A percentile compares a stretch with the other conserved stretches of the same genome.
These are phyloP conservation scores for Cetoscarus ocellatus DNA, from an alignment of 2,797 vertebrate genomes.

Conservation along the genomic window DNA sequence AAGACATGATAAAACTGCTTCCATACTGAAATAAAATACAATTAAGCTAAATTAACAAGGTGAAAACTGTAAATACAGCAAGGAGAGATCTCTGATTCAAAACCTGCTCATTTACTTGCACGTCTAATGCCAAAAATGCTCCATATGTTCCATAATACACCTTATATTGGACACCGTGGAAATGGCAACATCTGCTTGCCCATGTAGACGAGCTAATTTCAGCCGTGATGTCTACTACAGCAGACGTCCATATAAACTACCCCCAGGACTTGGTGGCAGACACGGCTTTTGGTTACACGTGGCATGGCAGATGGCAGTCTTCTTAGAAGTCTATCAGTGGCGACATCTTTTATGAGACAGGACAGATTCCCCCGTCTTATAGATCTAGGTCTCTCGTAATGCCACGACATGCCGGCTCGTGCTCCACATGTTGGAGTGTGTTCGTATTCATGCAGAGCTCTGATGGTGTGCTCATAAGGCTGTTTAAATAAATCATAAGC, in stretches of 20 bases:
- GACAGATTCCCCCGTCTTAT: constrained; percentile 64
- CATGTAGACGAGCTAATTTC: constrained; percentile 81
- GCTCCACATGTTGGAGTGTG: constrained; percentile 50
- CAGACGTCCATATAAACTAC: constrained; percentile 80
- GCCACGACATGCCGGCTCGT: constrained; percentile 50
- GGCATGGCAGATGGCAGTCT: constrained; percentile 83
- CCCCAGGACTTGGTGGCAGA: constrained; percentile 75
- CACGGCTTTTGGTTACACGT: constrained; percentile 71
- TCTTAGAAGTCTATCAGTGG: constrained; percentile 78
- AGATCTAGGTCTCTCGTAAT: constrained; percentile 64
- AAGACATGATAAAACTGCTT: constrained; percentile 8
- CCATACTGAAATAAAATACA: constrained; percentile 26
- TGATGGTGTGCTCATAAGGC: constrained; percentile 62
- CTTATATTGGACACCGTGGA: constrained; percentile 80
- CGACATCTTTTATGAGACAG: constrained; percentile 66
- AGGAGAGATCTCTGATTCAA: constrained; percentile 28
- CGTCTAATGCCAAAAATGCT: constrained; percentile 36
- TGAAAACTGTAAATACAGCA: constrained; percentile 41
- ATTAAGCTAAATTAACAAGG: constrained; percentile 40
- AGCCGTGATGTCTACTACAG: constrained; percentile 73
- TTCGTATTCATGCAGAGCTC: constrained; percentile 60
- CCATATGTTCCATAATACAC: constrained; percentile 71
- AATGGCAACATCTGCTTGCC: constrained; percentile 83
- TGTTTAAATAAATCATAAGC: constrained; percentile 74
- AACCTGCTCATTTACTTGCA: constrained; percentile 49